Base-by-base conservation (phyloP, 2,113 vertebrate genomes). In the Baryphthengus martii region DNA sequence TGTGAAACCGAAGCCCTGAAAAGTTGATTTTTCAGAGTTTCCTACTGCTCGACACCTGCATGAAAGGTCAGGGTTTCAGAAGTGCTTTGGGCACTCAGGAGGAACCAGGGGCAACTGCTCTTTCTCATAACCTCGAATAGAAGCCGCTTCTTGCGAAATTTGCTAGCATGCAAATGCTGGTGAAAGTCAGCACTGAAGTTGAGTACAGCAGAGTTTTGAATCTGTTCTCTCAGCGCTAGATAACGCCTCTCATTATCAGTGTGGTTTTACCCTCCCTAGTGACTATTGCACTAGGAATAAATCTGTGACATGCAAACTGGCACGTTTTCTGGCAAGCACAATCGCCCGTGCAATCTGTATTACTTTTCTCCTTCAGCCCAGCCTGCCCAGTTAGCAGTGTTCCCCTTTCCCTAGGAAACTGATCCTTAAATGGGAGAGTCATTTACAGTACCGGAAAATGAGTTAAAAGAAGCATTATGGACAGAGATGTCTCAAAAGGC, bases 31-130 rank as follows among this genome's bases (percentile, higher is more conserved):
- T 95, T 95, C 65, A 62, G 7, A 29, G 52, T 75, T 93, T 77
- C 52, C 39, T 73, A 24, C 66, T 45, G 76, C 66, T 68, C 2
- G 2, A 42, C 66, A 90, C 61, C 92, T 87, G 80, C 42, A 17
- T 47, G 53, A 81, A 59, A 81, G 13, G 63, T 33, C 7, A 1
- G 53, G 29, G 42, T 79, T 95, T 94, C 76, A 75, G 73, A 81
- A 81, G 65, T 0, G 2, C 65, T 59, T 47, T 0, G 0, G 47
- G n/a, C 9, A 4, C 37, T 53, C 2, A 1, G 35, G 29, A 90
- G 52, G 82, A 92, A 59, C 52, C 20, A 49, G 78, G 45, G 44
- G 13, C 28, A 42, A 45, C 33, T 26, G 45, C 26, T 81, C 24
- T 84, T 88, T 63, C 93, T 89, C 40, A 17, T 15, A 56, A 61